These are phyloP conservation scores for Morbakka virulenta DNA, from an alignment of 30 jellyfish, hydroid and myxozoan species.

Conservation along the genomic window DNA sequence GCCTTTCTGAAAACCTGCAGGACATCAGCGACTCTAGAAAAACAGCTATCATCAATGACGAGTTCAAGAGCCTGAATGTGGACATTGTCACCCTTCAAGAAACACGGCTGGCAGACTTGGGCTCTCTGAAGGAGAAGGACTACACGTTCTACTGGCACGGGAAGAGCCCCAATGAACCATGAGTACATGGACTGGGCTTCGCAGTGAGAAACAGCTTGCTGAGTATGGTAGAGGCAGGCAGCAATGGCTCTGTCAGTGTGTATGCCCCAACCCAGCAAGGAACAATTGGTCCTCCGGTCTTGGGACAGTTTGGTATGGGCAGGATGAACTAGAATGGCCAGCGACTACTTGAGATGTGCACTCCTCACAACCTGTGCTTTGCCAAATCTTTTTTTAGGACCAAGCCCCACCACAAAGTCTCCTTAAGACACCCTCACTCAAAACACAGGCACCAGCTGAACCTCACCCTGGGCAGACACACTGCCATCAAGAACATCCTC, in stretches of 20 bases:
- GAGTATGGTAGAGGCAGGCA: conserved; percentile 1
- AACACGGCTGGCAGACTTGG: too few relatives aligned
- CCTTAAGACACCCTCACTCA: conserved; percentile 20
- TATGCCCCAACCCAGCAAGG: too few relatives aligned
- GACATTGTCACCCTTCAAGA: too few relatives aligned
- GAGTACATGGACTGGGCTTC: too few relatives aligned
- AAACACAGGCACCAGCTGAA: conserved; percentile 47
- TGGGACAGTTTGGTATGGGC: conserved; percentile 17
- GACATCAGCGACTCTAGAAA: too few relatives aligned
- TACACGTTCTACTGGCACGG: too few relatives aligned
- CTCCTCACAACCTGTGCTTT: conserved; percentile 15
- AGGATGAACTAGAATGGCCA: conserved; percentile 19
- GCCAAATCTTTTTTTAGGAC: conserved; percentile 11
- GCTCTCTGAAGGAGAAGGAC: too few relatives aligned
- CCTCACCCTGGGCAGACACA: conserved; percentile 18
- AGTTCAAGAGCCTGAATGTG: not conserved
- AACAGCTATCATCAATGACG: too few relatives aligned
- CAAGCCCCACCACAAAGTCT: conserved; percentile 24
- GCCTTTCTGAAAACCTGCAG: too few relatives aligned
- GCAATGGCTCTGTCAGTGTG: conserved; percentile 1
- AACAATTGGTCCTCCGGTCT: conserved; percentile 3
- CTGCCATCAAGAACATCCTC: conserved; percentile 3
- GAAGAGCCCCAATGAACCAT: too few relatives aligned
- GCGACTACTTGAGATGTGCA: conserved; percentile 14
- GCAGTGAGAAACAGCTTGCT: not conserved